Conservation (phyloP, 2,113 vertebrate species). For the Zeus faber region DNA sequence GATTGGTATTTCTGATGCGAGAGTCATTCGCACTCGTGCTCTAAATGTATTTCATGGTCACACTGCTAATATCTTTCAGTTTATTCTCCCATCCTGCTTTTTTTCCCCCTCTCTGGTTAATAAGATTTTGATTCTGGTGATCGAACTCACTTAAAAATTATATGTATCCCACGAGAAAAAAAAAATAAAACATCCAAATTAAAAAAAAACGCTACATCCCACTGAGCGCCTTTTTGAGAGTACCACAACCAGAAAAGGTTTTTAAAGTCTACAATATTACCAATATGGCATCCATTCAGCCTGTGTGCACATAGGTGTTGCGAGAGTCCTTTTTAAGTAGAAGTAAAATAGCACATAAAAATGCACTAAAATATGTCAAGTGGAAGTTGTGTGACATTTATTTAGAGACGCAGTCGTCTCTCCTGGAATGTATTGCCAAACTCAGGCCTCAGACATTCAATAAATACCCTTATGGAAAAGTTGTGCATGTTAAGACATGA, state of each 20-base stretch:
- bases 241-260: conserved; percentile 40
- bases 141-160: conserved; percentile 45
- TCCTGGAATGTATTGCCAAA: conserved; percentile 80
- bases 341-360: conserved; percentile 76
- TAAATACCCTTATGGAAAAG: conserved; percentile 63
- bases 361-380: conserved; percentile 79
- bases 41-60: conserved; percentile 54
- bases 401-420: conserved; percentile 66
- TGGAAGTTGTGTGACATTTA: conserved; percentile 71
- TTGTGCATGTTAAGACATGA: conserved; percentile 73
- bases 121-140: conserved; percentile 46
- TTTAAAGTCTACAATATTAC: conserved; percentile 40
- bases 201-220: conserved; percentile 25
- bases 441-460: conserved; percentile 78
- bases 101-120: conserved; percentile 14
- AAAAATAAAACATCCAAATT: conserved; percentile 20
- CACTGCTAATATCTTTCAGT: conserved; percentile 47
- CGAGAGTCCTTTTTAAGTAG: conserved; percentile 59
- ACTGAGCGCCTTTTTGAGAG: conserved; percentile 32
- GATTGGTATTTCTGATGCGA: conserved; percentile 48
- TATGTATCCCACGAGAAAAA: conserved; percentile 24
- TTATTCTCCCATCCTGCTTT: conserved; percentile 29
- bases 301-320: conserved; percentile 58
- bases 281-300: conserved; percentile 61
- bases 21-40: conserved; percentile 40